Base-by-base conservation (phyloP, 1,140 invertebrate species). In the Bombus affinis region DNA sequence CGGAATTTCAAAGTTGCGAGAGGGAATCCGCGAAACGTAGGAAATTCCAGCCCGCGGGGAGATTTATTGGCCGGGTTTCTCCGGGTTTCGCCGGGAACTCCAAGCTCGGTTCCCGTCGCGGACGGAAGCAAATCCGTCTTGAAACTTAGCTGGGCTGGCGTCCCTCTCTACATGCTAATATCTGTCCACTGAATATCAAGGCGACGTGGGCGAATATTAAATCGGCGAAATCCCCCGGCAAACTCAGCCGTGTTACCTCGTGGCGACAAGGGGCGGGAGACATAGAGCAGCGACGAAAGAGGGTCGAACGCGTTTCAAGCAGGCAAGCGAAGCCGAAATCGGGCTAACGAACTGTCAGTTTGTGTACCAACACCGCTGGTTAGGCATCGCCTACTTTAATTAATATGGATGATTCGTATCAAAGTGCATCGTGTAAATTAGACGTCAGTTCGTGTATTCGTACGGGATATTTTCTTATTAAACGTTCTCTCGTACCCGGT, bases 131-230 rank as follows among this genome's bases (percentile, higher is more conserved):
- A 88, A 88, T 90, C 83, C 89, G 83, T 90, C 89, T 84, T 83
- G 82, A 88, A 90, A 90, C 86, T 85, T 87, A 68, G 59, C 76
- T 47, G 59, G 22, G 28, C n/a, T 22, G 10, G 12, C 32, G 62
- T 44, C 4, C 39, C 66, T 77, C 80, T 85, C 79, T 91, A 83
- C 87, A 89, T 91, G 85, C 81, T 91, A 91, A 89, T 91, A 87
- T 85, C 89, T 86, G 90, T 91, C 90, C 90, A 88, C 87, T 84
- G 90, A 91, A 91, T 89, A 89, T 89, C 88, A 91, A 91, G 86
- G 78, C 86, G 87, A 85, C 76, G 74, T 25, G 87, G 71, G 73
- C 82, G 90, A 91, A 91, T 91, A 91, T 91, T 91, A 91, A 89
- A 91, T 91, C 80, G 76, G 18, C 37, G 72, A 87, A 81, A 82